phyloP scores from a whole-genome alignment of 2,113 vertebrate genomes.

The Micronycteris hirsuta region DNA sequence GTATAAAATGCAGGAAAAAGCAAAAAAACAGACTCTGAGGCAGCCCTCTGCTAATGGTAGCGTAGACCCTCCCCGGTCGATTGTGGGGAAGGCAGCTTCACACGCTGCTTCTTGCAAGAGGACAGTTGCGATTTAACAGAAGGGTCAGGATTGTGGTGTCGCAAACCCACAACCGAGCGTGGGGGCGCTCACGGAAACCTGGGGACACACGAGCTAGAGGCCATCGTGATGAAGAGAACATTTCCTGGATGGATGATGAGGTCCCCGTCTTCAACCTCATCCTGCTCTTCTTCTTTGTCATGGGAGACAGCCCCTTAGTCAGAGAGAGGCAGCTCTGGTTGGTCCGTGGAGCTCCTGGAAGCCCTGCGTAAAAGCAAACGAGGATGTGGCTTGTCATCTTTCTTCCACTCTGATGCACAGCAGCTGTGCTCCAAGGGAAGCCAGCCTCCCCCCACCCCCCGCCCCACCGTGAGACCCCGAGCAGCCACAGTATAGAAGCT shows the following conservation, averaged over 20 bases:
- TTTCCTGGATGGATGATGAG: slow-evolving; percentile 38
- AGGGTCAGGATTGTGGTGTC: background rate
- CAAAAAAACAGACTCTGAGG: background rate
- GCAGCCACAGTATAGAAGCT: background rate
- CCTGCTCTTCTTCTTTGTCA: slow-evolving; percentile 67
- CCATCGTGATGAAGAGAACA: slow-evolving; percentile 74
- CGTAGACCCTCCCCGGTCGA: background rate
- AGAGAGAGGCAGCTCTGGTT: slow-evolving; percentile 72
- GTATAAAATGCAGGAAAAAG: background rate
- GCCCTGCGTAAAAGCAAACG: slow-evolving; percentile 64
- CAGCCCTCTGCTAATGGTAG: background rate
- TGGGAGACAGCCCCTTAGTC: slow-evolving; percentile 70
- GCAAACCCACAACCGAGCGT: background rate
- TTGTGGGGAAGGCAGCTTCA: background rate
- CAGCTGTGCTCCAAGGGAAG: background rate
- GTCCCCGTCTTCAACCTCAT: slow-evolving; percentile 34
- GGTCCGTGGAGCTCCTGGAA: slow-evolving; percentile 75
- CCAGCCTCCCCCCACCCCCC: background rate
- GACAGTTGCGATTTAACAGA: background rate
- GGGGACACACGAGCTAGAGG: slow-evolving; percentile 70
- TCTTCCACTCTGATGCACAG: background rate
- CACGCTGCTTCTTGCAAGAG: background rate
- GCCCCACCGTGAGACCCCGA: background rate
- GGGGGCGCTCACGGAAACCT: slow-evolving; percentile 75
- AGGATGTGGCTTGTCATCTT: background rate